Evolutionary conservation across 2,888 invertebrate genomes (phyloP).

Genomic region (Perdita meconis): DNA sequence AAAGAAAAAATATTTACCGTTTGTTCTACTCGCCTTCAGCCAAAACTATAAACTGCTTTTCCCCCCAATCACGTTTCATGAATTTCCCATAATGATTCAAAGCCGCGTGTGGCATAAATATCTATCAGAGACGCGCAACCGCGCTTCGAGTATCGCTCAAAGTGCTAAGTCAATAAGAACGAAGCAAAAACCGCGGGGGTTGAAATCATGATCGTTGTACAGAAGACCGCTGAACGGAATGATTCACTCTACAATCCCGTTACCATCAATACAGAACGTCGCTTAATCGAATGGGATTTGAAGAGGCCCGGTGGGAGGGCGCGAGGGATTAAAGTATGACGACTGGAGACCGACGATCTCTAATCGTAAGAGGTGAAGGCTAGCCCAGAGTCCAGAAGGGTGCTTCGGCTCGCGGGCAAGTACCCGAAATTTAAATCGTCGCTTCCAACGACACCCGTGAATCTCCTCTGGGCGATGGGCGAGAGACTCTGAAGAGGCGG

Average conservation of each 20-base stretch:
- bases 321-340: conserved; percentile 31
- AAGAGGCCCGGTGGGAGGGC: background rate
- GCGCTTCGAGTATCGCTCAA: too few species aligned
- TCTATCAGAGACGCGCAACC: too few species aligned
- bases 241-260: background rate
- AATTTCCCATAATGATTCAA: too few species aligned
- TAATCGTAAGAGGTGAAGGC: conserved; percentile 46
- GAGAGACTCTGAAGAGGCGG: conserved; percentile 61
- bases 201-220: too few species aligned
- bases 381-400: conserved; percentile 45
- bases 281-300: conserved; percentile 4
- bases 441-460: conserved; percentile 63
- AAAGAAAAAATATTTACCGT: too few species aligned
- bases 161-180: too few species aligned
- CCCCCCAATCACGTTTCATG: too few species aligned
- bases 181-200: too few species aligned
- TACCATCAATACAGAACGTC: conserved; percentile 3
- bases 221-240: background rate
- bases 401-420: conserved; percentile 54
- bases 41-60: too few species aligned
- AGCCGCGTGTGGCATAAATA: too few species aligned
- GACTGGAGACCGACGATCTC: conserved; percentile 54
- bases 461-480: conserved; percentile 66
- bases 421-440: conserved; percentile 71
- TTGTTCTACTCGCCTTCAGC: too few species aligned